phyloP scores from a whole-genome alignment of 2,888 invertebrate species.

The Seira musarum region DNA sequence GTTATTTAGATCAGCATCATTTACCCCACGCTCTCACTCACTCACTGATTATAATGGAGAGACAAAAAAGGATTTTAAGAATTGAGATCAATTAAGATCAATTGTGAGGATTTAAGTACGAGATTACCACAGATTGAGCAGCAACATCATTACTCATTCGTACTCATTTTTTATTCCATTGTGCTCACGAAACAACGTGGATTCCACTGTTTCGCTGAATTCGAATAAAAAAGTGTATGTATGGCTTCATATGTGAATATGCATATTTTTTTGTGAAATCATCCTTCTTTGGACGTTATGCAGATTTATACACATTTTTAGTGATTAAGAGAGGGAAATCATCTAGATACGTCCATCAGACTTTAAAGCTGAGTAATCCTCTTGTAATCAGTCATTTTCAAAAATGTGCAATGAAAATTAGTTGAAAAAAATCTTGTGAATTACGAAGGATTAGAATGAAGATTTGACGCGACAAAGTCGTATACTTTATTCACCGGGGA shows the following conservation, averaged over 20 bases:
- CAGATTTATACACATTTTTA: slow-evolving; percentile 51
- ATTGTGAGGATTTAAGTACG: slow-evolving; percentile 68
- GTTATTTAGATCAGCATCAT: slow-evolving; percentile 52
- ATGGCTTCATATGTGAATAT: too few relatives aligned
- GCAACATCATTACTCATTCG: slow-evolving; percentile 66
- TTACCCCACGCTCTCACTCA: slow-evolving; percentile 37
- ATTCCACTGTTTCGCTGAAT: too few relatives aligned
- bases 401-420: background rate
- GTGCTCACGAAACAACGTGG: background rate
- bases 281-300: slow-evolving; percentile 35
- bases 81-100: slow-evolving; percentile 70
- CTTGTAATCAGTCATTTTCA: slow-evolving; percentile 51
- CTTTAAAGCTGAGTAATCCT: slow-evolving; percentile 48
- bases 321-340: slow-evolving; percentile 20
- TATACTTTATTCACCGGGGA: too few relatives aligned
- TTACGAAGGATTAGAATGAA: too few relatives aligned
- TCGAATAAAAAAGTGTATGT: too few relatives aligned
- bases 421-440: too few relatives aligned
- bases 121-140: slow-evolving; percentile 57
- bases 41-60: slow-evolving; percentile 48
- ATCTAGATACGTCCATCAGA: slow-evolving; percentile 33
- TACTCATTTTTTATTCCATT: slow-evolving; percentile 26
- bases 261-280: slow-evolving; percentile 47
- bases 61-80: slow-evolving; percentile 56
- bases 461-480: too few relatives aligned